Base-by-base conservation (phyloP, 92 coral and sea anemone species). In the Hydrozoanthus gracilis region DNA sequence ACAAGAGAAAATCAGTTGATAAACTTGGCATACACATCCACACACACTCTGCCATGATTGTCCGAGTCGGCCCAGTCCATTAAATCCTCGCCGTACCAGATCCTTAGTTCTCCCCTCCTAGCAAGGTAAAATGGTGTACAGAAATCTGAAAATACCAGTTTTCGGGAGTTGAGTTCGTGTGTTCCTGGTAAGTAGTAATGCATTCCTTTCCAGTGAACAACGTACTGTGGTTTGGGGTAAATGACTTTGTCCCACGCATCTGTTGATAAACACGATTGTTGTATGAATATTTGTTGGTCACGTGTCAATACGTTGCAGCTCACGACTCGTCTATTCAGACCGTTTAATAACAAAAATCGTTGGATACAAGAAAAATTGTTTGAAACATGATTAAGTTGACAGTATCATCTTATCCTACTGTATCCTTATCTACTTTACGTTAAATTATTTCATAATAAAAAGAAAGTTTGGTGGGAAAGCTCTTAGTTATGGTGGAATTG, bases 11-110 rank as follows among this genome's bases (percentile, higher is more conserved):
- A 3, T 68, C 73, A 68, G 44, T 51, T 64, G 20, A 80, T 80
- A 67, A 80, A 80, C 74, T 80, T 49, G n/a, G 85, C 85, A 39
- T 47, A 80, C 74, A 80, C 85, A 49, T 80, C 85, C 44, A 80
- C 85, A 7, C 85, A 80, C 45, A 47, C 85, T 35, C 56, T 80
- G 45, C 85, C 85, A 27, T 80, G 85, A 60, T 80, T 80, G 55
- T 80, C 51, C 6, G 47, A n/a, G 17, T 80, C 85, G 2, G 73
- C 65, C 85, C 85, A 80, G 35, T 80, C 35, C 72, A 9, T 65
- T 10, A 80, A 80, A n/a, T 80, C 85, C 74, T 80, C 85, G 4
- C 85, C 85, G n/a, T 80, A 80, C 85, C 85, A 80, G 17, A 80
- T 80, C 39, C 74, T 65, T 11, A 80, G 60, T 45, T 80, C 85